Percentiles rank a stretch among this genome's conserved stretches.
phyloP scores from a whole-genome alignment of 2,888 invertebrate species.

The Geotrupes spiniger region DNA sequence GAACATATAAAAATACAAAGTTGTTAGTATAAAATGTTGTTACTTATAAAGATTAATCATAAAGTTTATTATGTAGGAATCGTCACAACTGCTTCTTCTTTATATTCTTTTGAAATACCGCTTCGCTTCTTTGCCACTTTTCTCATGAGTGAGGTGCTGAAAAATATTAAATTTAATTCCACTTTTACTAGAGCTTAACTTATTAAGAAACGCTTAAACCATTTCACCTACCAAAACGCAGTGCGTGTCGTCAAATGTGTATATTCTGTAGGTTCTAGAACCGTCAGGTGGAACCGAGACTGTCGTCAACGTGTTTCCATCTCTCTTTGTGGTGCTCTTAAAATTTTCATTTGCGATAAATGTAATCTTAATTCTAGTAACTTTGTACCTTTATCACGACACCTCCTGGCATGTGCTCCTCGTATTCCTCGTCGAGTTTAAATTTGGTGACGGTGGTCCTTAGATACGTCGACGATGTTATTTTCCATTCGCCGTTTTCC shows the following conservation, averaged over 20 bases:
- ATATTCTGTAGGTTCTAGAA: constrained; percentile 47
- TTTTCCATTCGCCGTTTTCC: constrained; percentile 57
- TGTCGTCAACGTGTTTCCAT: constrained; percentile 53
- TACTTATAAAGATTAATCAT: too few relatives aligned
- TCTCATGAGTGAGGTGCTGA: constrained; percentile 59
- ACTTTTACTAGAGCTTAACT: constrained; percentile 8
- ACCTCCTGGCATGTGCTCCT: constrained; percentile 63
- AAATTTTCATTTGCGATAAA: constrained; percentile 16
- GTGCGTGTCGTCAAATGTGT: constrained; percentile 45
- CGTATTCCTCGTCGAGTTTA: constrained; percentile 61
- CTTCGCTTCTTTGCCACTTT: constrained; percentile 53
- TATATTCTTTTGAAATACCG: constrained; percentile 56
- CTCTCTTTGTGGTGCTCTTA: constrained; percentile 57
- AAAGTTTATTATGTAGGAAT: too few relatives aligned
- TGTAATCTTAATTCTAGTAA: neutral
- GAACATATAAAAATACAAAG: too few relatives aligned
- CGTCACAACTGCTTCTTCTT: constrained; percentile 1
- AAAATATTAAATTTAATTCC: constrained; percentile 35
- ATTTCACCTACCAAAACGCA: constrained; percentile 38
- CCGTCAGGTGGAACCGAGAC: constrained; percentile 46
- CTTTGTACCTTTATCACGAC: constrained; percentile 47
- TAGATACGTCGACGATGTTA: constrained; percentile 57
- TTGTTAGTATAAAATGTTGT: too few relatives aligned
- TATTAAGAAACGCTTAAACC: constrained; percentile 9
- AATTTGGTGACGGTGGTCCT: constrained; percentile 57